Conservation (phyloP, 2,797 vertebrate genomes). For the Eulemur rubriventer region DNA sequence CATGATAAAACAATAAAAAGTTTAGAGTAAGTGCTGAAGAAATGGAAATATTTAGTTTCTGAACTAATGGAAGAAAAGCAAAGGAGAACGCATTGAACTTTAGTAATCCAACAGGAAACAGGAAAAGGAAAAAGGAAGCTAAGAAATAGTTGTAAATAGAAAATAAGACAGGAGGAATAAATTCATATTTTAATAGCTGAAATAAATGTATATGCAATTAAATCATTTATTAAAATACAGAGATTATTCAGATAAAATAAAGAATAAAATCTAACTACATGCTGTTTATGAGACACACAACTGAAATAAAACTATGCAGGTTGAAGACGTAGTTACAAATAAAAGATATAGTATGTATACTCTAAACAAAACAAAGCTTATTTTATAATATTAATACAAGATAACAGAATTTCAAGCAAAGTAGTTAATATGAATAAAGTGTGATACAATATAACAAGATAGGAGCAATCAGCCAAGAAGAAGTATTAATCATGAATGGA, state of each 20-base stretch:
- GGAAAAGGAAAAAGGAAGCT: background rate
- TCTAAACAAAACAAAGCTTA: background rate
- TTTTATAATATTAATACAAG: background rate
- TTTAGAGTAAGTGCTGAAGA: background rate
- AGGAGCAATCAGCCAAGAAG: background rate
- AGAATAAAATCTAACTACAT: background rate
- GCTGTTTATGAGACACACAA: background rate
- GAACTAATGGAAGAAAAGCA: background rate
- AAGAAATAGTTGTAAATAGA: background rate
- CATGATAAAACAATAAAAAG: background rate
- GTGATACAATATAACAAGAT: background rate
- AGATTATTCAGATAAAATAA: background rate
- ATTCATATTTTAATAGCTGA: background rate
- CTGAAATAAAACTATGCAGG: background rate
- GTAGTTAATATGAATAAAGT: constrained; percentile 2
- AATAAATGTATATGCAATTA: background rate
- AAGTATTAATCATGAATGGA: background rate
- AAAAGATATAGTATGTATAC: background rate
- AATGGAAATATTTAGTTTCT: background rate
- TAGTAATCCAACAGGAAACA: background rate
- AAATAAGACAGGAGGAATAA: background rate
- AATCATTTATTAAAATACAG: background rate
- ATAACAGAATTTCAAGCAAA: background rate
- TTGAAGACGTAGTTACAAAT: background rate
- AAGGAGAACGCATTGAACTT: background rate